Evolutionary conservation across 2,888 invertebrate species (phyloP).

Genomic region (Electrophaes corylata): DNA sequence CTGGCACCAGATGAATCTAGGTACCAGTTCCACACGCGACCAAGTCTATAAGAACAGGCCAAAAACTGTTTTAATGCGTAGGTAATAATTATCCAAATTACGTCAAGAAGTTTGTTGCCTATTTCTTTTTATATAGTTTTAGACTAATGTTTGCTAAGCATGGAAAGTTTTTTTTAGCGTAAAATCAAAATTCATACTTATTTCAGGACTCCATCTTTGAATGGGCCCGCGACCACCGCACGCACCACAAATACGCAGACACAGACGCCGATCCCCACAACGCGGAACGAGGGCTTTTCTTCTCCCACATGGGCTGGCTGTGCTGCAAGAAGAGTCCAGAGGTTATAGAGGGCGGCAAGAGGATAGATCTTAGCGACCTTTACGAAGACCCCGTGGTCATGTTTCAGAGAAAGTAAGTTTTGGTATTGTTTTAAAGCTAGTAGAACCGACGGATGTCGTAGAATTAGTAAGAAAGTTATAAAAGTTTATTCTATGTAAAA

Average conservation of each 20-base stretch:
- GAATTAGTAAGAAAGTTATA: not conserved
- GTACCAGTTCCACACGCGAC: too few species aligned
- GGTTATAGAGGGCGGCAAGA: conserved; percentile 91
- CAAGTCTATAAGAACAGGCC: too few species aligned
- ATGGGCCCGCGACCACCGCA: conserved; percentile 89
- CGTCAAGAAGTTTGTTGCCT: too few species aligned
- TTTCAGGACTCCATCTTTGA: conserved; percentile 86
- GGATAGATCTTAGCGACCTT: conserved; percentile 93
- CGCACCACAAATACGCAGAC: conserved; percentile 95
- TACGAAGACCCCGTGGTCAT: conserved; percentile 92
- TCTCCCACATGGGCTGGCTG: conserved; percentile 97
- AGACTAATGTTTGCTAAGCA: too few species aligned
- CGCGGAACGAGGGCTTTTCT: conserved; percentile 94
- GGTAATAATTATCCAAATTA: too few species aligned
- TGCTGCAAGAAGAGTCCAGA: conserved; percentile 94
- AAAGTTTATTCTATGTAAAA: too few species aligned
- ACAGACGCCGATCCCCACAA: conserved; percentile 97
- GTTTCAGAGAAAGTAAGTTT: conserved; percentile 91
- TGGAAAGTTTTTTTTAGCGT: too few species aligned
- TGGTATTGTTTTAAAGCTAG: not conserved
- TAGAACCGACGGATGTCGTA: not conserved
- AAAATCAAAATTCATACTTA: not conserved
- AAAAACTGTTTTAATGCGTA: too few species aligned
- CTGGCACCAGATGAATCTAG: too few species aligned
- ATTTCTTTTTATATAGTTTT: too few species aligned